Evolutionary conservation across 2,888 invertebrate genomes (phyloP), one percentile per base, ranked within the genome.

Genomic region (Xestia xanthographa): DNA sequence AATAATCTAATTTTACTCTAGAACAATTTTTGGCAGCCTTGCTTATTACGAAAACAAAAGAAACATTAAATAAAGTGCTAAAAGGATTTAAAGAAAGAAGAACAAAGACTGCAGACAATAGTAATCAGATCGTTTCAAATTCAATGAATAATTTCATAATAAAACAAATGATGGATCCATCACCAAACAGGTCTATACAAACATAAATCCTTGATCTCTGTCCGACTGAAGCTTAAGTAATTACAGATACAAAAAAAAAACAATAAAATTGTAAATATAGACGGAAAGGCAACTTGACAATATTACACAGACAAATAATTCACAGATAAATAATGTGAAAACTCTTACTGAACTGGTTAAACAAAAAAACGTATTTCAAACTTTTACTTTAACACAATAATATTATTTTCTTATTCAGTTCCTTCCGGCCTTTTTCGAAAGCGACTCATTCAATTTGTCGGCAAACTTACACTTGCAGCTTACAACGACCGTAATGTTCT

Each of bases 401-500:
- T 34, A 58, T n/a, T 38, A 43, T 65, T 48, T 71, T 50, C 60
- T 60, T 26, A 26, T 58, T 11, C 26, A 17, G 50, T 17, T 63
- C 20, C 26, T 60, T 79, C 60, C 72, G 70, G 43, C 12, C n/a
- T 56, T 22, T 50, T 68, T 56, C 22, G 65, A 81, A 72, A 81
- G 67, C 41, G 29, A 62, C 22, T 62, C 53, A 66, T 81, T 48
- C 6, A 34, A 68, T 78, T 69, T n/a, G 5, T 50, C 62, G n/a
- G 60, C 84, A 68, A 82, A 71, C 41, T 65, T 84, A 43, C n/a
- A 58, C 41, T 60, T 84, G 63, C 63, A 26, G 26, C 34, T 69
- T 9, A 43, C 41, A 62, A 58, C 2, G 17, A 56, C 5, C 17
- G 20, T 26, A 69, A 34, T 34, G 0, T 9, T 0, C 2, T 20